A percentile compares a stretch with the other conserved stretches of the same genome.
phyloP scores from a whole-genome alignment of 2,888 invertebrate genomes.

The Diarsia brunnea region DNA sequence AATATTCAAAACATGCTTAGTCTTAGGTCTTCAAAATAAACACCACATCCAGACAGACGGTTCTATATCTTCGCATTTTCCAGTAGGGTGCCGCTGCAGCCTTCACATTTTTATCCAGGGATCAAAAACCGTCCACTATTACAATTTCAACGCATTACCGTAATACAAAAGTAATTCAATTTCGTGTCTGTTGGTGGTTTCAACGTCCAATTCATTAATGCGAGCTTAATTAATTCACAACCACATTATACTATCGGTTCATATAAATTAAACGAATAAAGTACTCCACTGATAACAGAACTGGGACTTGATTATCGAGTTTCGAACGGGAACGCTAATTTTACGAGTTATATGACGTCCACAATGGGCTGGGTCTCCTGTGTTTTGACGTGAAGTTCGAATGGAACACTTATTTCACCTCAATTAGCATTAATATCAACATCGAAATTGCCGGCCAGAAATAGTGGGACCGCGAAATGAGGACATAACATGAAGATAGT shows the following conservation, averaged over 20 bases:
- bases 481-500: slow-evolving; percentile 39
- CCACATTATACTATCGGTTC: slow-evolving; percentile 72
- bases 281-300: slow-evolving; percentile 72
- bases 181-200: slow-evolving; percentile 75
- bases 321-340: slow-evolving; percentile 67
- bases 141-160: slow-evolving; percentile 81
- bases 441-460: slow-evolving; percentile 36
- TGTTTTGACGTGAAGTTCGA: slow-evolving; percentile 57
- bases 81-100: slow-evolving; percentile 76
- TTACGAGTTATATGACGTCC: slow-evolving; percentile 55
- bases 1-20: neutral
- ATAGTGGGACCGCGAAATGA: slow-evolving; percentile 43
- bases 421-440: slow-evolving; percentile 58
- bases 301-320: slow-evolving; percentile 68
- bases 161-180: slow-evolving; percentile 82
- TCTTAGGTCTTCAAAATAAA: no score
- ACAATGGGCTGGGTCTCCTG: slow-evolving; percentile 59
- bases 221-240: slow-evolving; percentile 78
- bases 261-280: slow-evolving; percentile 76
- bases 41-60: slow-evolving; percentile 53
- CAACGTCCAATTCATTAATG: slow-evolving; percentile 81
- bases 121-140: slow-evolving; percentile 82
- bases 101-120: slow-evolving; percentile 79
- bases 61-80: slow-evolving; percentile 57
- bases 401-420: slow-evolving; percentile 50